Conservation (phyloP, 2,797 vertebrate genomes). For the Sebastes itinus region DNA sequence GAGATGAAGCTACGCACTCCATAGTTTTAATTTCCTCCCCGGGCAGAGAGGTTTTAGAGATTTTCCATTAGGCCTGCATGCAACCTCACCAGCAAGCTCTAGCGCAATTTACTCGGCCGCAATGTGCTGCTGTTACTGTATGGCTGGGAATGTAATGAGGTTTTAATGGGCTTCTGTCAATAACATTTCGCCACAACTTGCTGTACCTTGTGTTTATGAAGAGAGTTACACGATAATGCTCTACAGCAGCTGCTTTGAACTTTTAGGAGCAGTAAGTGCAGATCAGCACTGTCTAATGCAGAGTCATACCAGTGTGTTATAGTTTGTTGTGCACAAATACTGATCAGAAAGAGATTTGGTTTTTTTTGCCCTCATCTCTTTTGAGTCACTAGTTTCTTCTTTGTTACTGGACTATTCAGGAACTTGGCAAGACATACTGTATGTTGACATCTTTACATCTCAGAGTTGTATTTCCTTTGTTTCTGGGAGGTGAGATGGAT, state of each 20-base stretch:
- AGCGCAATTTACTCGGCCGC: constrained; percentile 26
- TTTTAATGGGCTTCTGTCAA: constrained; percentile 62
- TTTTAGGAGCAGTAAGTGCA: neutral
- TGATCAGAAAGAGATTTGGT: neutral
- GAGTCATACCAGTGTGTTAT: neutral
- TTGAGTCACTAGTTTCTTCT: neutral
- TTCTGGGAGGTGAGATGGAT: no score
- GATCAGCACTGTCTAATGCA: neutral
- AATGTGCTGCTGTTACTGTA: constrained; percentile 34
- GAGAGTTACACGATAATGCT: constrained; percentile 6
- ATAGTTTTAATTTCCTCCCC: constrained; percentile 33
- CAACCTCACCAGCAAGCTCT: constrained; percentile 24
- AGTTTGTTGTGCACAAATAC: neutral
- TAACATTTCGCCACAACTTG: constrained; percentile 37
- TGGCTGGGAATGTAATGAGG: constrained; percentile 38
- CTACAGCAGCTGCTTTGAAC: neutral
- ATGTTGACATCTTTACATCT: no score
- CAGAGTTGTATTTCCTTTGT: no score
- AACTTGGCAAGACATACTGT: no score
- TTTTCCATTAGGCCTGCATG: constrained; percentile 52
- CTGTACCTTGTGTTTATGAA: constrained; percentile 11
- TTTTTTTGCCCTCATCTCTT: neutral
- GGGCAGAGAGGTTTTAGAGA: constrained; percentile 31
- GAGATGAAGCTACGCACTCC: neutral
- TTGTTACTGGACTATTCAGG: no score